phyloP scores from a whole-genome alignment of 2,113 vertebrate genomes.

The Gadus chalcogrammus region DNA sequence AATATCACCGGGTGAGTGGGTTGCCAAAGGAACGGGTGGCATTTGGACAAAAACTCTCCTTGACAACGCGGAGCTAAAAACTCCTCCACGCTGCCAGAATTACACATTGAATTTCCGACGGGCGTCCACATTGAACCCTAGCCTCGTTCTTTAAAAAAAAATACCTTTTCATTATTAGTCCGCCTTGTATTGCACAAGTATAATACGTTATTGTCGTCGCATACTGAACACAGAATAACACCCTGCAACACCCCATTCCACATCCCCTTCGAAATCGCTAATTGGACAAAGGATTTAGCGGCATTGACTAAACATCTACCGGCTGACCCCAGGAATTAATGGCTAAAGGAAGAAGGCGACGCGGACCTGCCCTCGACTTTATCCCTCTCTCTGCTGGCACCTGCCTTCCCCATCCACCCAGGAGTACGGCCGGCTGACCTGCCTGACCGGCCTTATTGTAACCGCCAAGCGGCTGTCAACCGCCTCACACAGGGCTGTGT shows the following conservation, averaged over 20 bases:
- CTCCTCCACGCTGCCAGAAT: not conserved
- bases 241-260: too few relatives aligned
- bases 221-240: too few relatives aligned
- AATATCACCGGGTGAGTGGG: not conserved
- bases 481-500: conserved; percentile 38
- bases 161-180: too few relatives aligned
- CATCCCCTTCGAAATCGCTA: too few relatives aligned
- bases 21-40: conserved; percentile 11
- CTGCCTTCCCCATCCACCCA: conserved; percentile 33
- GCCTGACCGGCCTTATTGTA: conserved; percentile 40
- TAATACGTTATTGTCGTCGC: too few relatives aligned
- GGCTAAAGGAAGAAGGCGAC: too few relatives aligned
- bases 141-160: not conserved
- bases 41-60: conserved; percentile 19
- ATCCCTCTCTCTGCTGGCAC: not conserved
- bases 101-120: conserved; percentile 6
- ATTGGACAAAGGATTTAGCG: too few relatives aligned
- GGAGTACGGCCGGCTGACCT: conserved; percentile 42
- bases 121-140: not conserved
- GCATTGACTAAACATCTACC: too few relatives aligned
- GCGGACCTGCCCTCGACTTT: too few relatives aligned
- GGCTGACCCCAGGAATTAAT: too few relatives aligned
- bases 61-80: not conserved
- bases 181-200: too few relatives aligned
- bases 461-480: conserved; percentile 53